A percentile compares a stretch with the other conserved stretches of the same genome.
These are phyloP conservation scores for Protodeltote pygarga DNA, from an alignment of 2,888 invertebrate species.

Conservation along the genomic window DNA sequence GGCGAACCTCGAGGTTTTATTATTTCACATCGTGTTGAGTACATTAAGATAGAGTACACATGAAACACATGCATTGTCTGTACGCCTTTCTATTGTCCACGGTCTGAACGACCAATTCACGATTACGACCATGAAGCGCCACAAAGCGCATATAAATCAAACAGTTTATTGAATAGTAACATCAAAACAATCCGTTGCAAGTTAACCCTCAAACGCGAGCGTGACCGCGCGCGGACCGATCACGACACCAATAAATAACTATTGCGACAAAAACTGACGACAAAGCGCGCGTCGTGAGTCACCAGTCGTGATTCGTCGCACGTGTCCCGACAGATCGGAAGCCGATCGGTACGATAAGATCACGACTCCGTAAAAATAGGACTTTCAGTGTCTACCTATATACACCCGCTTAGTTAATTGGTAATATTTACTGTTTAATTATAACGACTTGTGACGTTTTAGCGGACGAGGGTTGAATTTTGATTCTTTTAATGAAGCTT, in stretches of 20 bases:
- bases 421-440: constrained; percentile 53
- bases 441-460: constrained; percentile 48
- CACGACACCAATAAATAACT: constrained; percentile 53
- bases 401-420: constrained; percentile 38
- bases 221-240: constrained; percentile 42
- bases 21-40: neutral
- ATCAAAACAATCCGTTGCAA: constrained; percentile 44
- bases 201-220: constrained; percentile 47
- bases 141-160: constrained; percentile 43
- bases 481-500: constrained; percentile 48
- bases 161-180: constrained; percentile 51
- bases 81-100: constrained; percentile 1
- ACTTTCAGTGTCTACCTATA: constrained; percentile 23
- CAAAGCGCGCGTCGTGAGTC: constrained; percentile 50
- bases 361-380: constrained; percentile 37
- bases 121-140: constrained; percentile 28
- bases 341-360: constrained; percentile 48
- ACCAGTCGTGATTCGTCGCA: constrained; percentile 49
- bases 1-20: too few species aligned
- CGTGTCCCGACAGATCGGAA: constrained; percentile 49
- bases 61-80: constrained; percentile 13
- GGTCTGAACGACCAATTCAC: constrained; percentile 42
- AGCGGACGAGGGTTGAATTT: constrained; percentile 47
- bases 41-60: too few species aligned
- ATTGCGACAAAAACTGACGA: constrained; percentile 55